Base-by-base conservation (phyloP, 1,140 invertebrate genomes). In the Neodiprion virginianus region DNA sequence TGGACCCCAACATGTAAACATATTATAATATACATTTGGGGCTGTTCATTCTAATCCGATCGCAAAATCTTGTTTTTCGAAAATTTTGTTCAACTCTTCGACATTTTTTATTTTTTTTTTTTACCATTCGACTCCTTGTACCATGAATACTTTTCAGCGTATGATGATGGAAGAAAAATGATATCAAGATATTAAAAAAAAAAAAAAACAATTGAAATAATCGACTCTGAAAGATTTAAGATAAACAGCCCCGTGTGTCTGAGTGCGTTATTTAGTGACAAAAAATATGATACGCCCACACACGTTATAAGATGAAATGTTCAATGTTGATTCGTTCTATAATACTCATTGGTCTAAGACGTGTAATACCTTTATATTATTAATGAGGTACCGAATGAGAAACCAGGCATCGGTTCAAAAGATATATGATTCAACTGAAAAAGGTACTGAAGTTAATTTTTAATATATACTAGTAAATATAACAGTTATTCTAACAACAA, bases 401-500 rank as follows among this genome's bases (percentile, higher is more conserved):
- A n/a, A 75, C 70, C 76, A 75, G 76, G 79, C 79, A 80, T 78
- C 78, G 53, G 79, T 77, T 69, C 71, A 82, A 82, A 80, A 82
- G 79, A 81, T 77, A 81, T 75, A 75, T 40, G 28, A 1, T 40
- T 40, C 28, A 40, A 40, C 28, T 40, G 5, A 40, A 40, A 5
- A 40, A 5, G 28, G 5, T 40, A 40, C 28, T 40, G 28, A 40
- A 40, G 28, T 40, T 40, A 21, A 14, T 69, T 23, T 17, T 69
- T 0, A 23, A 21, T 4, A 69, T 69, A n/a, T 14, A 69, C 9
- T 23, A 23, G 17, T 14, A 69, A 69, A n/a, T 69, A n/a, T n/a
- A 50, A 8, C 66, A 71, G 9, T 1, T 47, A 68, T 12, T 11
- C 50, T 11, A 69, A 53, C 68, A 11, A 74, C 9, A 67, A 71